These are phyloP conservation scores for Deroptyus accipitrinus DNA, from an alignment of 2,113 vertebrate species.

Conservation along the genomic window DNA sequence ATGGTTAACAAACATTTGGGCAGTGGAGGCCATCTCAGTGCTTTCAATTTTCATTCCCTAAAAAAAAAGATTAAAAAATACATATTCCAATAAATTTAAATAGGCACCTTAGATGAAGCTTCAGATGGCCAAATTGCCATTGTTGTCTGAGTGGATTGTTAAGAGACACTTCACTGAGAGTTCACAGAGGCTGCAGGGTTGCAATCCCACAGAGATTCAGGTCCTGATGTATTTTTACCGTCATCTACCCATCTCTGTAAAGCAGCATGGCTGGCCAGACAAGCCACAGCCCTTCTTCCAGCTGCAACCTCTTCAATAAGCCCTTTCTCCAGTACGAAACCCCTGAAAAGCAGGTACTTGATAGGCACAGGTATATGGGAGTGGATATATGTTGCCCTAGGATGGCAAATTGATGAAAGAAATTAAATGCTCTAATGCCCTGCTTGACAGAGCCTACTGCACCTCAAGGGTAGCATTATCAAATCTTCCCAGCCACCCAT, in stretches of 20 bases:
- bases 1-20: neutral
- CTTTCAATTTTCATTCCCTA: neutral
- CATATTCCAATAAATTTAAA: neutral
- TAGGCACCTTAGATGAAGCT: neutral
- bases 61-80: neutral
- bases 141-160: neutral
- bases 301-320: neutral
- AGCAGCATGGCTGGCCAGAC: accelerated
- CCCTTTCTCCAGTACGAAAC: neutral
- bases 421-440: neutral
- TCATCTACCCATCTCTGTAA: neutral
- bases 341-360: accelerated
- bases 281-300: neutral
- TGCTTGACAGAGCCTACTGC: accelerated
- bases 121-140: neutral
- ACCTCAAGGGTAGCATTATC: accelerated
- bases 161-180: neutral
- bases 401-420: neutral
- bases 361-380: neutral
- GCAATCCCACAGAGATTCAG: neutral
- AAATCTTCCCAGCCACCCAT: neutral
- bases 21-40: neutral
- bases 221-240: neutral
- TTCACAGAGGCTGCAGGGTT: neutral
- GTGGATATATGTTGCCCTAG: neutral